Conservation (phyloP, 1,140 invertebrate genomes). For the Aethina tumida region DNA sequence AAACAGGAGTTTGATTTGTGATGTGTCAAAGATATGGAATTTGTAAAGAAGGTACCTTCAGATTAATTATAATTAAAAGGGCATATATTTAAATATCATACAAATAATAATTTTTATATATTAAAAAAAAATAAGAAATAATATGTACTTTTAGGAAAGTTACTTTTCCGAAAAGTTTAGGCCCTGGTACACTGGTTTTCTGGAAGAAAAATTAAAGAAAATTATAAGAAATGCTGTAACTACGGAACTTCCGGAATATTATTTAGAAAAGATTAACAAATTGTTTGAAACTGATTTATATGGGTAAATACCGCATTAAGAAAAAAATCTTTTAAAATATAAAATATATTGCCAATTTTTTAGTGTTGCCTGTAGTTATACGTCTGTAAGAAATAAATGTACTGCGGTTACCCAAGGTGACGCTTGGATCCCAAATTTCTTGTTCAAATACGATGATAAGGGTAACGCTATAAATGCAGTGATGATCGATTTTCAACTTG, state of each 20-base stretch:
- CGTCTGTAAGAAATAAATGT: slow-evolving; percentile 22
- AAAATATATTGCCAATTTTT: neutral
- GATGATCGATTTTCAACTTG: slow-evolving; percentile 61
- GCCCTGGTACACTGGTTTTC: slow-evolving; percentile 52
- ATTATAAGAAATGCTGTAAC: slow-evolving; percentile 51
- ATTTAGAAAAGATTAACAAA: slow-evolving; percentile 45
- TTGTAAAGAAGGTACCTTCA: no score
- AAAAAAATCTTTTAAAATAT: neutral
- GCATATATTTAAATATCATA: no score
- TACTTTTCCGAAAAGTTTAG: slow-evolving; percentile 48
- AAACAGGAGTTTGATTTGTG: no score
- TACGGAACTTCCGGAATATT: slow-evolving; percentile 49
- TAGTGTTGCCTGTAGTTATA: neutral
- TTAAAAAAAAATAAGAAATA: no score
- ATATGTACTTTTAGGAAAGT: slow-evolving; percentile 39
- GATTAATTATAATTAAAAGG: no score
- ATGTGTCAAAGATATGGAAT: no score
- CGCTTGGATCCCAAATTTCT: slow-evolving; percentile 63
- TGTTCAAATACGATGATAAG: slow-evolving; percentile 41
- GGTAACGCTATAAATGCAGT: slow-evolving; percentile 36
- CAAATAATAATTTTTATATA: no score
- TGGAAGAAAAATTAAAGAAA: slow-evolving; percentile 39
- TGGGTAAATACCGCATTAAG: slow-evolving; percentile 29
- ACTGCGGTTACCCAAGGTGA: slow-evolving; percentile 60
- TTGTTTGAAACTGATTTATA: slow-evolving; percentile 41